phyloP scores from a whole-genome alignment of 2,797 vertebrate genomes.

The Lepus townsendii region DNA sequence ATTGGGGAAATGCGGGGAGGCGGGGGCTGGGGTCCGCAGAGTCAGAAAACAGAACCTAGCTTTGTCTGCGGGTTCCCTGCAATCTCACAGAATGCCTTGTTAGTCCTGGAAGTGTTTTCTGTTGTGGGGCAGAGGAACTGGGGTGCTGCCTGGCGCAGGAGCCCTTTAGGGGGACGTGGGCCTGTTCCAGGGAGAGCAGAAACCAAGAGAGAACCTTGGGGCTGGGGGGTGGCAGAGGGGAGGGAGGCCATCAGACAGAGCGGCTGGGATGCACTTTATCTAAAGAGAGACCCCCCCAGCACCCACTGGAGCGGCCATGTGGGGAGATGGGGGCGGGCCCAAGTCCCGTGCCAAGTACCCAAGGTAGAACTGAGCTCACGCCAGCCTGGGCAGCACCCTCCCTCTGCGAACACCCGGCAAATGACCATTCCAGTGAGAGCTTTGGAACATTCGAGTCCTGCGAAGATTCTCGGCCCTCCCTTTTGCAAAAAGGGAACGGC shows the following conservation, averaged over 20 bases:
- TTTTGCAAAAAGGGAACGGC: slow-evolving; percentile 83
- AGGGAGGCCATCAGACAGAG: accelerated
- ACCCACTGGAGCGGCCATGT: accelerated
- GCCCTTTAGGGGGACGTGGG: neutral
- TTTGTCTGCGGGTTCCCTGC: neutral
- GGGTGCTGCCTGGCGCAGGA: neutral
- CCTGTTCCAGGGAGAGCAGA: neutral
- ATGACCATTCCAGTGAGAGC: slow-evolving; percentile 15
- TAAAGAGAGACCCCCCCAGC: neutral
- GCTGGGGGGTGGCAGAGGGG: neutral
- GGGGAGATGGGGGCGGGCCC: neutral
- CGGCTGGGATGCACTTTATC: neutral
- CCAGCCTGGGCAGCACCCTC: too few relatives aligned
- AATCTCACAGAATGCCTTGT: neutral
- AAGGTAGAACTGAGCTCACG: neutral
- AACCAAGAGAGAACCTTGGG: neutral
- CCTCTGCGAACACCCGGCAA: neutral
- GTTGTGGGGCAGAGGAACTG: neutral
- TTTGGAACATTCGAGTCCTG: slow-evolving; percentile 49
- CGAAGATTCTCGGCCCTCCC: slow-evolving; percentile 66
- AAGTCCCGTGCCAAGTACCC: neutral
- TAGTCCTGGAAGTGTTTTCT: slow-evolving; percentile 30
- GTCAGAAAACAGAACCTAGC: slow-evolving; percentile 1
- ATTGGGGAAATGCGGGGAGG: neutral
- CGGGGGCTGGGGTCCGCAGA: neutral